Base-by-base conservation (phyloP, 2,888 invertebrate genomes). In the Beris chalybata region DNA sequence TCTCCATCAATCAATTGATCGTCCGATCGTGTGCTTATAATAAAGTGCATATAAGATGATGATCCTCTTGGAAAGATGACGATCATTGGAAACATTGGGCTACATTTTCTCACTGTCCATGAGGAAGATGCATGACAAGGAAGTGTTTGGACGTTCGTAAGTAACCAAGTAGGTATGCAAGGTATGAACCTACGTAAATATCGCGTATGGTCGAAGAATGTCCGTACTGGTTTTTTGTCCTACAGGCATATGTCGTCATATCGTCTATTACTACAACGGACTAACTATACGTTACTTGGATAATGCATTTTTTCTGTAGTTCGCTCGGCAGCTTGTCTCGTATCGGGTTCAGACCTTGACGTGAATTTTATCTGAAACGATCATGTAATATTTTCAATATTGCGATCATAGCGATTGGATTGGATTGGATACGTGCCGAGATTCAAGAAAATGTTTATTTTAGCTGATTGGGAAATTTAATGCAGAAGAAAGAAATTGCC, bases 1-100 rank as follows among this genome's bases (percentile, higher is more conserved):
- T 67, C 61, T 65, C 65, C 59, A 67, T 67, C 67, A 67, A 67
- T 67, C 67, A 67, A 65, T 44, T 55, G 15, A 22, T 31, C 13
- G n/a, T n/a, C 12, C 12, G 67, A 67, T 67, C 67, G 67, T 67
- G 67, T 67, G 64, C 52, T 64, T 57, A 31, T 64, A 56, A 67
- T 67, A 64, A 64, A 64, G 64, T 66, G 44, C 22, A 9, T 32
- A 29, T 15, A 22, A 22, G 22, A 22, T 22, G 22, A 22, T 22
- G 22, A 22, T 22, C 22, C 22, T 22, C 22, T 22, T 22, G 22
- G 3, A 22, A 22, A 22, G 22, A 22, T 22, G 22, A 22, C 22
- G 22, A 22, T 22, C 22, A 2, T 22, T 22, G 22, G 22, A 22
- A 22, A 22, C 22, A 22, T 22, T 22, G 22, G 22, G 22, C 22